phyloP scores from a whole-genome alignment of 1,140 invertebrate genomes.

The Nebria ingens region DNA sequence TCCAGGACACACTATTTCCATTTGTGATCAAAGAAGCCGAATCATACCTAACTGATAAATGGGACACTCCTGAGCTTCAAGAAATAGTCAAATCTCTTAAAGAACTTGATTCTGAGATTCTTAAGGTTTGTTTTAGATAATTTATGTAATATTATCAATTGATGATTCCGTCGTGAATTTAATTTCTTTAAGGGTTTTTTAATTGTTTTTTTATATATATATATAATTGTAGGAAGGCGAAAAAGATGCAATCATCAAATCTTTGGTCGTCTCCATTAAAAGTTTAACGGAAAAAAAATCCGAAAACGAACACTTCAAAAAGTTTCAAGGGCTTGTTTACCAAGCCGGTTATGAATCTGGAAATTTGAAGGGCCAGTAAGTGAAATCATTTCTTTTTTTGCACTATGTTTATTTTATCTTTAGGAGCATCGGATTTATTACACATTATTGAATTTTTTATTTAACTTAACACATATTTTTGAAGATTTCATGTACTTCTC shows the following conservation, averaged over 20 bases:
- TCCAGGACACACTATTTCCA: constrained; percentile 70
- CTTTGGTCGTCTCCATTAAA: constrained; percentile 53
- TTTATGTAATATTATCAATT: constrained; percentile 6
- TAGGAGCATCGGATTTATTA: too few relatives aligned
- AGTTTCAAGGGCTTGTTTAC: constrained; percentile 83
- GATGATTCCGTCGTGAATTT: constrained; percentile 6
- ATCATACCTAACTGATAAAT: constrained; percentile 58
- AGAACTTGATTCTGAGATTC: constrained; percentile 22
- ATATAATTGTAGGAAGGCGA: constrained; percentile 35
- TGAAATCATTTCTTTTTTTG: constrained; percentile 28
- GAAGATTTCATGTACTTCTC: too few relatives aligned
- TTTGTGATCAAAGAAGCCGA: constrained; percentile 64
- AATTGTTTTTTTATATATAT: neutral
- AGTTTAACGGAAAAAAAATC: constrained; percentile 75
- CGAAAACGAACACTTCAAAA: constrained; percentile 71
- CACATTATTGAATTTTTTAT: too few relatives aligned
- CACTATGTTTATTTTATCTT: too few relatives aligned
- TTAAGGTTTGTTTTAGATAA: constrained; percentile 6
- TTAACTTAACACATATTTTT: too few relatives aligned
- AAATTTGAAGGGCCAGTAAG: constrained; percentile 79
- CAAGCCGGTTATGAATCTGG: constrained; percentile 68
- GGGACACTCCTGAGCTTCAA: constrained; percentile 57
- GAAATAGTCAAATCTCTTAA: constrained; percentile 53
- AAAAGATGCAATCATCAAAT: constrained; percentile 45
- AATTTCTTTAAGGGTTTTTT: neutral